Evolutionary conservation across 2,888 invertebrate species (phyloP).

Genomic region (Cheilosia urbana): DNA sequence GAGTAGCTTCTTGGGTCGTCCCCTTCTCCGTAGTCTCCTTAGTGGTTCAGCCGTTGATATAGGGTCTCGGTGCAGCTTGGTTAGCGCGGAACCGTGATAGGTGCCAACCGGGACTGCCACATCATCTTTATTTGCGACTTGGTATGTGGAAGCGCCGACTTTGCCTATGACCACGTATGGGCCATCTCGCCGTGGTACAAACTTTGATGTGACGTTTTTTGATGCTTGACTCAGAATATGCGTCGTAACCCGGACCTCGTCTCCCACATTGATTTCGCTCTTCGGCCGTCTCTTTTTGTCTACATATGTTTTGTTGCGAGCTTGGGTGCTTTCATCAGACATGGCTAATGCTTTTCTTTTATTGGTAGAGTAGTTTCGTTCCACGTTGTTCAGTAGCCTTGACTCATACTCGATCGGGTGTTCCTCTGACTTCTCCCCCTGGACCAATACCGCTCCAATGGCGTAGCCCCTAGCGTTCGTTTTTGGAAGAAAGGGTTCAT

Average conservation of each 20-base stretch:
- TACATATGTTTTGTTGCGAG: conserved; percentile 14
- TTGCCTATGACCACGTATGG: conserved; percentile 3
- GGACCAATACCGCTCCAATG: too few relatives aligned
- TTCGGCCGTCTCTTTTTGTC: conserved; percentile 3
- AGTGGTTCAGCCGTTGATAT: not conserved
- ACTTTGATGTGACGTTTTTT: conserved; percentile 5
- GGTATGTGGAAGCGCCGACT: not conserved
- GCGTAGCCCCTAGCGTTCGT: too few relatives aligned
- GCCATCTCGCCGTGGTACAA: not conserved
- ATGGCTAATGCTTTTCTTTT: conserved; percentile 76
- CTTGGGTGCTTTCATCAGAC: conserved; percentile 66
- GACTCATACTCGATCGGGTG: not conserved
- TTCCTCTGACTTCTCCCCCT: not conserved
- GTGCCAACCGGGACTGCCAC: not conserved
- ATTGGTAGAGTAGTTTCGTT: conserved; percentile 61
- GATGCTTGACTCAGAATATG: conserved; percentile 17
- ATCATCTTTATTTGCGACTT: not conserved
- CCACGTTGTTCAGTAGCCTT: not conserved
- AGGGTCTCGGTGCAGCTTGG: not conserved
- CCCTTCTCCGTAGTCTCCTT: not conserved
- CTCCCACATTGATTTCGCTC: not conserved
- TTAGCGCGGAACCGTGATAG: not conserved
- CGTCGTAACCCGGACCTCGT: not conserved
- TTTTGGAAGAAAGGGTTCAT: too few relatives aligned
- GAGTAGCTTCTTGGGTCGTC: not conserved